phyloP scores from a whole-genome alignment of 2,888 invertebrate genomes.

The Thymelicus acteon region DNA sequence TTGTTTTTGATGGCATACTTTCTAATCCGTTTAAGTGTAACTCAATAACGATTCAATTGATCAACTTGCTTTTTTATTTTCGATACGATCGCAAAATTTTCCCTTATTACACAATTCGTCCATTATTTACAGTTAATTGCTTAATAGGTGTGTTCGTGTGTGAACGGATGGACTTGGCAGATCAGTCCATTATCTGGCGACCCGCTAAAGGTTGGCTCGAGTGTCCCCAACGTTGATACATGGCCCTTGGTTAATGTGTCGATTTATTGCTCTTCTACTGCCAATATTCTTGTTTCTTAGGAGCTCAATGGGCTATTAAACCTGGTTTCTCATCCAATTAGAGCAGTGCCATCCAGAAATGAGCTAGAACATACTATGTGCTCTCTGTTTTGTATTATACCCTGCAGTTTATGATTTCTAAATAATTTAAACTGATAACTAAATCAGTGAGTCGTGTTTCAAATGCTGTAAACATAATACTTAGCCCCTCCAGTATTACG shows the following conservation, averaged over 20 bases:
- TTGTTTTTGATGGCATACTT: too few relatives aligned
- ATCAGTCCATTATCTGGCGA: slow-evolving; percentile 28
- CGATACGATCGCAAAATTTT: background rate
- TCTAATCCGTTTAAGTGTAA: background rate
- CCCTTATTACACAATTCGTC: background rate
- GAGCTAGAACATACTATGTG: too few relatives aligned
- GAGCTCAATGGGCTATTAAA: slow-evolving; percentile 6
- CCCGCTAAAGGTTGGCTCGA: slow-evolving; percentile 19
- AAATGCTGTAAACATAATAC: slow-evolving; percentile 11
- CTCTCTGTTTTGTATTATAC: too few relatives aligned
- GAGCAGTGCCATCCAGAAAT: too few relatives aligned
- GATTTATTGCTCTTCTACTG: slow-evolving; percentile 18
- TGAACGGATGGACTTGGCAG: slow-evolving; percentile 26
- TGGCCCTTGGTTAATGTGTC: slow-evolving; percentile 27
- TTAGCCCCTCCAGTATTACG: slow-evolving; percentile 43
- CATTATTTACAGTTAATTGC: slow-evolving; percentile 17
- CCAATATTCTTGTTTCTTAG: slow-evolving; percentile 24
- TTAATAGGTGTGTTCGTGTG: slow-evolving; percentile 16
- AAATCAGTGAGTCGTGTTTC: too few relatives aligned
- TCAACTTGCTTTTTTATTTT: too few relatives aligned
- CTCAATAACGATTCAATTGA: too few relatives aligned
- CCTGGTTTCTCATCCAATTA: background rate
- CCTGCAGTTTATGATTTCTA: too few relatives aligned
- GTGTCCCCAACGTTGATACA: slow-evolving; percentile 31
- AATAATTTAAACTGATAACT: too few relatives aligned